A percentile compares a stretch with the other conserved stretches of the same genome.
Conservation (phyloP, 2,797 vertebrate species). For the Chaetodon trifasciatus region DNA sequence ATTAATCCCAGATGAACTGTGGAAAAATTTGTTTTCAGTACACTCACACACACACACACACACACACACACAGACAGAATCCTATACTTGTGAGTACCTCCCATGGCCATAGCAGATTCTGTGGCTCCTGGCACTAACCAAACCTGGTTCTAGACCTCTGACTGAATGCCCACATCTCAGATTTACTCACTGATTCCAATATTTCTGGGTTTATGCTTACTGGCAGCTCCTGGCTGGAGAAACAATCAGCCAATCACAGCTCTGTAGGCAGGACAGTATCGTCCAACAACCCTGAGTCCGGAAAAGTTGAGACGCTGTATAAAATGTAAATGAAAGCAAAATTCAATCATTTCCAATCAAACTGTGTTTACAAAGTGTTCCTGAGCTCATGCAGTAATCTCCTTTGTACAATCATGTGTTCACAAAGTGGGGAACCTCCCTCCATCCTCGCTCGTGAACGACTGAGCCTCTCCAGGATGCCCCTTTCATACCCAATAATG, state of each 20-base stretch:
- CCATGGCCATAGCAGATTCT: neutral
- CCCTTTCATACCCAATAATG: too few species aligned
- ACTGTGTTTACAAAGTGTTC: too few species aligned
- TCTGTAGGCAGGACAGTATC: neutral
- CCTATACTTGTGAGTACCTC: neutral
- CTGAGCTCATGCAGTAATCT: too few species aligned
- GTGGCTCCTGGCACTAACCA: neutral
- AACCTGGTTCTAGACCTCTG: neutral
- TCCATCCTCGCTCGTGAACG: too few species aligned
- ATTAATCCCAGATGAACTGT: conserved; percentile 13
- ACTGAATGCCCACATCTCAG: neutral
- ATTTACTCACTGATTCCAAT: neutral
- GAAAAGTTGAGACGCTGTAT: too few species aligned
- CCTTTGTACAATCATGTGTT: too few species aligned
- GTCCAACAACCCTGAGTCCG: too few species aligned
- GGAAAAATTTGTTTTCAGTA: neutral
- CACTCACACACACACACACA: neutral
- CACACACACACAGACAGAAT: too few species aligned
- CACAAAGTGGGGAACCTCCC: too few species aligned
- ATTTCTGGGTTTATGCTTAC: neutral
- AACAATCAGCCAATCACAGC: neutral
- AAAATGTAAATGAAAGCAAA: too few species aligned
- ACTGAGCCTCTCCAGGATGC: too few species aligned
- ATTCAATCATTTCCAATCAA: too few species aligned
- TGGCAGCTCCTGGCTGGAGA: neutral